phyloP scores from a whole-genome alignment of 2,797 vertebrate genomes.

The Momotus momota region DNA sequence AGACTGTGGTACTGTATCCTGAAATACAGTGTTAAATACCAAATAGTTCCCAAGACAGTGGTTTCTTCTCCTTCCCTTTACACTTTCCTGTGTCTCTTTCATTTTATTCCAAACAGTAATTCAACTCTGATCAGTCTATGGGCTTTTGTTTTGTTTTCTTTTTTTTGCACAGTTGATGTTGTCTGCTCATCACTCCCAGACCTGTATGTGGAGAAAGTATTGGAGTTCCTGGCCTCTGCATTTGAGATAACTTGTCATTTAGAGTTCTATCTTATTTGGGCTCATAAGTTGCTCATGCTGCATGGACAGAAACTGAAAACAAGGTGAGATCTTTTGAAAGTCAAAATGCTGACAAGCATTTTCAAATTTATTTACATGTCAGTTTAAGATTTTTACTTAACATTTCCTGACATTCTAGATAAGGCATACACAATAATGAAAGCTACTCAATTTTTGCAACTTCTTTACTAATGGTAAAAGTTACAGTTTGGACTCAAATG shows the following conservation, averaged over 20 bases:
- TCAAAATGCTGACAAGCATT: neutral
- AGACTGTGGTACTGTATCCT: neutral
- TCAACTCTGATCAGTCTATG: neutral
- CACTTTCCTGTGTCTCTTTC: neutral
- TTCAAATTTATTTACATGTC: neutral
- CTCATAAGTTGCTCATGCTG: constrained; percentile 87
- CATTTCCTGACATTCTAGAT: neutral
- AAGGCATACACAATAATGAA: neutral
- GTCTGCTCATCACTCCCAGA: constrained; percentile 91
- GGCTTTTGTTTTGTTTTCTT: neutral
- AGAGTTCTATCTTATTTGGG: constrained; percentile 94
- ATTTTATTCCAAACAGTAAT: neutral
- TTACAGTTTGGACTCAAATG: neutral
- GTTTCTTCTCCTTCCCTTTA: neutral
- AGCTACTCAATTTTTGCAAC: neutral
- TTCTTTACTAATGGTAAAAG: neutral
- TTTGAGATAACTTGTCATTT: constrained; percentile 90
- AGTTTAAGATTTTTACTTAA: neutral
- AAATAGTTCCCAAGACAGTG: neutral
- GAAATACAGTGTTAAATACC: neutral
- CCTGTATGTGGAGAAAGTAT: constrained; percentile 90
- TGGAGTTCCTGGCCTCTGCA: constrained; percentile 87
- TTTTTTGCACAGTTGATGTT: constrained; percentile 82
- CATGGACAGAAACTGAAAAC: constrained; percentile 93
- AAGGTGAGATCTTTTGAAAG: constrained; percentile 77